Base-by-base conservation (phyloP, 2,888 invertebrate species). In the Melangyna quadrimaculata region DNA sequence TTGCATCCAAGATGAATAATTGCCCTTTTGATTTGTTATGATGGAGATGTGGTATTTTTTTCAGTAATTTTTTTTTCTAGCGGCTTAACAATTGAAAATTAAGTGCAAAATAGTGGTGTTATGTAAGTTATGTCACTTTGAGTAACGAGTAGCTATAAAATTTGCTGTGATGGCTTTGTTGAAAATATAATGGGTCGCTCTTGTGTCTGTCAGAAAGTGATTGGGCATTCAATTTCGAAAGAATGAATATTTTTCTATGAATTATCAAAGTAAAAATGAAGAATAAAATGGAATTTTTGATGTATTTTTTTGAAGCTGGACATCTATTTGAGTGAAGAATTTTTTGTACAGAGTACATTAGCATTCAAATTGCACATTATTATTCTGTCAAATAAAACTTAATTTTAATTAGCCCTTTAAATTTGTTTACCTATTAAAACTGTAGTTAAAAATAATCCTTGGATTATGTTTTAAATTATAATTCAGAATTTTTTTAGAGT, bases 1-100 rank as follows among this genome's bases (percentile, higher is more conserved):
- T 40, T 29, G 24, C 10, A 55, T 8, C 27, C 27, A 63, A 57
- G 29, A 61, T 57, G 27, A 37, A 72, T 67, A 29, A 72, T 67
- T 73, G 59, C 48, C 78, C 73, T 67, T 78, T 57, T 45, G 67
- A 51, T 40, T 48, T 69, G 59, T 61, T 59, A 57, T 32, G 55
- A 45, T 59, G 43, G 27, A 45, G 55, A 45, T 57, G 40, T 51
- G 40, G 14, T 12, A 48, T 37, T 19, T 19, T 48, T 29, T 48
- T 37, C 35, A 24, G 12, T 14, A 24, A 10, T 37, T 51, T 24
- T 55, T 29, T 29, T 43, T 37, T 51, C 6, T 17, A 35, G 2
- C 14, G n/a, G 6, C 24, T 22, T 43, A 35, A 67, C 67, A 48
- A 51, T 51, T 67, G 67, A 51, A 67, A 67, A 51, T 67, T 67